Base-by-base conservation (phyloP, 1,140 invertebrate species). In the Caenorhabditis inopinata region DNA sequence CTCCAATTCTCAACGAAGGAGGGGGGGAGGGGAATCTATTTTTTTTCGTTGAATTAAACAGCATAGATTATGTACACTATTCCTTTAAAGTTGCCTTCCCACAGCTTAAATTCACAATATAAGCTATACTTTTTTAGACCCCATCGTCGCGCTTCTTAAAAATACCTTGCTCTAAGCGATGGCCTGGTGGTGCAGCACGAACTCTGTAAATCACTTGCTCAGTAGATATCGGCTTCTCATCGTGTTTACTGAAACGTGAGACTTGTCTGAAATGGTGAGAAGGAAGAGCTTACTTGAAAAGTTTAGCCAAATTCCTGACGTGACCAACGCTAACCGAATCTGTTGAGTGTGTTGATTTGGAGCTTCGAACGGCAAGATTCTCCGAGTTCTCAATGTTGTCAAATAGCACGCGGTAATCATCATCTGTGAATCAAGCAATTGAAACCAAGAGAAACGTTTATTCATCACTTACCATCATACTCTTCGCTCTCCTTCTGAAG, bases 111-210 rank as follows among this genome's bases (percentile, higher is more conserved):
- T n/a, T n/a, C n/a, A n/a, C n/a, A n/a, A n/a, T n/a, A n/a, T n/a
- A n/a, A n/a, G n/a, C n/a, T n/a, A n/a, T n/a, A n/a, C n/a, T n/a
- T n/a, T n/a, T n/a, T n/a, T n/a, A n/a, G n/a, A n/a, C n/a, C n/a
- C n/a, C n/a, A n/a, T n/a, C n/a, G n/a, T n/a, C n/a, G n/a, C n/a
- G n/a, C n/a, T n/a, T n/a, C n/a, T n/a, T n/a, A n/a, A n/a, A 16
- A 46, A 29, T 27, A 58, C 77, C 42, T 73, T 68, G 77, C 18
- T 79, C n/a, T n/a, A 45, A 79, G 32, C 45, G 38, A 79, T 68
- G 53, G 1, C 49, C 42, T 68, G 53, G 77, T 47, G 77, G 53
- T 53, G 49, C 53, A 68, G 53, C 58, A 38, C 58, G 29, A 21
- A 21, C n/a, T 18, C 58, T 16, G n/a, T 68, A 68, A 9, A 68